Percentiles rank a stretch among this genome's conserved stretches.
These are phyloP conservation scores for Lasioglossum oenotherae DNA, from an alignment of 2,888 invertebrate genomes.

Conservation along the genomic window DNA sequence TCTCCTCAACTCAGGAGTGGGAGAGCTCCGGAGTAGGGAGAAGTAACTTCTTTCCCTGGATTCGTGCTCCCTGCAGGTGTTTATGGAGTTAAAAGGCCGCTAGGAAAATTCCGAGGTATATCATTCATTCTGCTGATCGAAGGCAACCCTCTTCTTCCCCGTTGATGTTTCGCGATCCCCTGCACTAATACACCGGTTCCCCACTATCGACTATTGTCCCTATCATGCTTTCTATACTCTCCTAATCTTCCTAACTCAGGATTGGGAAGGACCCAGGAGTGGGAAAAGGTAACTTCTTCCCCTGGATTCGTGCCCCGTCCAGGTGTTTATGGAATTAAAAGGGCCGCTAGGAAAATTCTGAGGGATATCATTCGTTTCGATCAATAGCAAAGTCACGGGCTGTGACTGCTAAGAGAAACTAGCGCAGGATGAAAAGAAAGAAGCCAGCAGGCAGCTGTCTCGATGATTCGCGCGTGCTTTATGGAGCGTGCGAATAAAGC, in stretches of 20 bases:
- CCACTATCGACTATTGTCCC: no score
- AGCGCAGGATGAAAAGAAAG: slow-evolving; percentile 16
- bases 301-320: no score
- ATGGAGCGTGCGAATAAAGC: slow-evolving; percentile 54
- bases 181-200: no score
- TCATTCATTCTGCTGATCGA: neutral
- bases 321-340: neutral
- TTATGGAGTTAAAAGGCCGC: neutral
- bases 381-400: neutral
- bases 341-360: neutral
- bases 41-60: no score
- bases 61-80: neutral
- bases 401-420: neutral
- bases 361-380: neutral
- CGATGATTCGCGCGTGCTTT: slow-evolving; percentile 52
- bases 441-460: slow-evolving; percentile 31
- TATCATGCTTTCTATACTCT: no score
- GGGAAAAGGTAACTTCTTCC: no score
- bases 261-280: no score
- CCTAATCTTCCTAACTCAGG: no score
- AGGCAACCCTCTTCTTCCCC: no score
- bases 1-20: no score
- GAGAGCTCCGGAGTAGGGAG: no score
- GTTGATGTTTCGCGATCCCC: no score
- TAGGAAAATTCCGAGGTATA: neutral